Conservation (phyloP, 2,888 invertebrate species). For the Pristionchus exspectatus region DNA sequence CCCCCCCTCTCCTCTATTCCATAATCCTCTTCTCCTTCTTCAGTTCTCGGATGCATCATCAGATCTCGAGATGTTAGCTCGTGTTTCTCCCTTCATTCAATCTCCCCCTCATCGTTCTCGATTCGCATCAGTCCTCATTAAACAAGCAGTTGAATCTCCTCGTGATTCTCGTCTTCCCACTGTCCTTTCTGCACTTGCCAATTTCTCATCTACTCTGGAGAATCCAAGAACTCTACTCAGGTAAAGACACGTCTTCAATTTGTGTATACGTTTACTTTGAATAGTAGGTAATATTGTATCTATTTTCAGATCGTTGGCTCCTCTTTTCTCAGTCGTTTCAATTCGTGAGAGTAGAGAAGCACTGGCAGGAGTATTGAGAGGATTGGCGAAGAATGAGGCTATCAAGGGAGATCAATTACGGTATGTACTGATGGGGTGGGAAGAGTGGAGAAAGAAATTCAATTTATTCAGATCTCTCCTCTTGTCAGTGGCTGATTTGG, state of each 20-base stretch:
- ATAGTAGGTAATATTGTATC: background rate
- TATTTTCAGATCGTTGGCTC: constrained; percentile 62
- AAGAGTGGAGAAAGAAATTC: background rate
- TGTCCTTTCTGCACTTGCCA: constrained; percentile 50
- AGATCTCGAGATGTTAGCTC: constrained; percentile 43
- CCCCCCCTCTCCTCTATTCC: background rate
- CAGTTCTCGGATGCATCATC: constrained; percentile 45
- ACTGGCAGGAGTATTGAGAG: constrained; percentile 62
- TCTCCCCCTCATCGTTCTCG: constrained; percentile 34
- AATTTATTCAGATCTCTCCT: constrained; percentile 23
- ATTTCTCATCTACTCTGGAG: constrained; percentile 46
- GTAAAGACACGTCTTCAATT: background rate
- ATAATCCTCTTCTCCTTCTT: background rate
- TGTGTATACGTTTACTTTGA: background rate
- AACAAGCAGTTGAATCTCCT: constrained; percentile 45
- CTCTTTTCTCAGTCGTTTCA: constrained; percentile 65
- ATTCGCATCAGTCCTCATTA: constrained; percentile 49
- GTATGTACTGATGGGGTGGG: background rate
- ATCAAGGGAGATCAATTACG: constrained; percentile 56
- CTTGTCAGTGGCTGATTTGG: constrained; percentile 83
- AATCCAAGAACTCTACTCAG: constrained; percentile 35
- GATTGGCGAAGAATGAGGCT: constrained; percentile 58
- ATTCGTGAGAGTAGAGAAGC: constrained; percentile 67
- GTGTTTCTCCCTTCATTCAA: constrained; percentile 48
- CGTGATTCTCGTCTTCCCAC: constrained; percentile 54